phyloP scores from a whole-genome alignment of 2,113 vertebrate species.

The Rhea pennata region DNA sequence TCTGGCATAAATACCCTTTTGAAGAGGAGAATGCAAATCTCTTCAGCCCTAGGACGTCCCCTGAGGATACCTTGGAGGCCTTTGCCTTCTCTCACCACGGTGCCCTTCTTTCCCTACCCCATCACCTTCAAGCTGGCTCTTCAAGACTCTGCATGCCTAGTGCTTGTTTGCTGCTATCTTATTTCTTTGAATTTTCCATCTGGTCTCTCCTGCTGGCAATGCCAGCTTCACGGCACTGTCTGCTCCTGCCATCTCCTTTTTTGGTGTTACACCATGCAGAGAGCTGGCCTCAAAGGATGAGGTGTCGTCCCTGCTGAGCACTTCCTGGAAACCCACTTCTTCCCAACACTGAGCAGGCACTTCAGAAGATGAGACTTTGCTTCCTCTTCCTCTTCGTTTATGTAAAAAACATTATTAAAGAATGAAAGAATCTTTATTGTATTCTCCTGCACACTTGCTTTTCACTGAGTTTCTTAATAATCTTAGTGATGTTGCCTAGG shows the following conservation, averaged over 20 bases:
- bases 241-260: background rate
- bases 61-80: background rate
- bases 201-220: background rate
- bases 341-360: background rate
- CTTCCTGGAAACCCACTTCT: slow-evolving; percentile 1
- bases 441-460: background rate
- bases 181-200: background rate
- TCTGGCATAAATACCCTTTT: background rate
- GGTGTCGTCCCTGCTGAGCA: background rate
- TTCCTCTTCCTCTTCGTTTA: background rate
- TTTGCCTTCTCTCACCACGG: background rate
- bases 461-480: slow-evolving; percentile 1
- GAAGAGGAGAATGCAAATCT: background rate
- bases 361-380: background rate
- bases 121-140: accelerated
- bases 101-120: background rate
- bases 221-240: background rate
- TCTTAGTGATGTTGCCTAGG: background rate
- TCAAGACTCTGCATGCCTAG: background rate
- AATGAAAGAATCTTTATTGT: background rate
- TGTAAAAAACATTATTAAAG: background rate
- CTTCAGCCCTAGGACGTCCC: background rate
- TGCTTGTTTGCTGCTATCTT: slow-evolving; percentile 21
- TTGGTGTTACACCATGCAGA: background rate
- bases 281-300: background rate